Percentiles rank a stretch among this genome's conserved stretches.
These are phyloP conservation scores for Triplophysa dalaica DNA, from an alignment of 2,113 vertebrate genomes.

Conservation along the genomic window DNA sequence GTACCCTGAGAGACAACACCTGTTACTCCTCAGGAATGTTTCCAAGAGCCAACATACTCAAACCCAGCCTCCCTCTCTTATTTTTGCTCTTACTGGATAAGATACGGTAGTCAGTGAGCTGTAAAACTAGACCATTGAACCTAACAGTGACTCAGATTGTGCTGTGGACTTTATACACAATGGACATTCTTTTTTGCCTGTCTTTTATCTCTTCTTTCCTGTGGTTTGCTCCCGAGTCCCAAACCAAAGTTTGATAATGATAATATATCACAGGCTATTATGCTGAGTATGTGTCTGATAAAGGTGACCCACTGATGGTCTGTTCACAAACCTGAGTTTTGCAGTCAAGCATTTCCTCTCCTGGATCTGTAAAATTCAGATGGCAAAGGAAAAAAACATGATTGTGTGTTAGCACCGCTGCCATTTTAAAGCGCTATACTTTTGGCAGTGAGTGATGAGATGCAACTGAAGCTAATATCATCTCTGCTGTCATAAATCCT, in stretches of 20 bases:
- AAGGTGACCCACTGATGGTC: slow-evolving; percentile 6
- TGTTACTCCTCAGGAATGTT: slow-evolving; percentile 15
- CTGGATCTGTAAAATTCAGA: slow-evolving; percentile 1
- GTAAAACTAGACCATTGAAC: slow-evolving; percentile 53
- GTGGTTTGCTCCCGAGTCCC: not conserved
- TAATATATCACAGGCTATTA: slow-evolving; percentile 35
- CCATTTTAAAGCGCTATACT: slow-evolving; percentile 4
- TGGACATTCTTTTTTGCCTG: not conserved
- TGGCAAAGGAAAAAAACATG: slow-evolving; percentile 3
- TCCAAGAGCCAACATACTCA: slow-evolving; percentile 16
- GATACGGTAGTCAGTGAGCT: slow-evolving; percentile 51
- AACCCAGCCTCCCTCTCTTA: not conserved
- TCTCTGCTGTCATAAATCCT: slow-evolving; percentile 11
- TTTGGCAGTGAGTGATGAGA: not conserved
- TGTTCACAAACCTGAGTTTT: not conserved
- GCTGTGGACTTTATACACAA: slow-evolving; percentile 49
- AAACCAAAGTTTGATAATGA: slow-evolving; percentile 29
- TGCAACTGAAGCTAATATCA: slow-evolving; percentile 4
- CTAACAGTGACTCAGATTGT: slow-evolving; percentile 28
- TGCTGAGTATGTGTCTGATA: slow-evolving; percentile 38
- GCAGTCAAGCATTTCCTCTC: not conserved
- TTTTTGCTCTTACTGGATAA: slow-evolving; percentile 20
- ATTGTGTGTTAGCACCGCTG: slow-evolving; percentile 3
- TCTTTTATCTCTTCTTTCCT: slow-evolving; percentile 19
- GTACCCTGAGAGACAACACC: slow-evolving; percentile 5